Evolutionary conservation across 2,888 invertebrate genomes (phyloP).

Genomic region (Hybos culiciformis): DNA sequence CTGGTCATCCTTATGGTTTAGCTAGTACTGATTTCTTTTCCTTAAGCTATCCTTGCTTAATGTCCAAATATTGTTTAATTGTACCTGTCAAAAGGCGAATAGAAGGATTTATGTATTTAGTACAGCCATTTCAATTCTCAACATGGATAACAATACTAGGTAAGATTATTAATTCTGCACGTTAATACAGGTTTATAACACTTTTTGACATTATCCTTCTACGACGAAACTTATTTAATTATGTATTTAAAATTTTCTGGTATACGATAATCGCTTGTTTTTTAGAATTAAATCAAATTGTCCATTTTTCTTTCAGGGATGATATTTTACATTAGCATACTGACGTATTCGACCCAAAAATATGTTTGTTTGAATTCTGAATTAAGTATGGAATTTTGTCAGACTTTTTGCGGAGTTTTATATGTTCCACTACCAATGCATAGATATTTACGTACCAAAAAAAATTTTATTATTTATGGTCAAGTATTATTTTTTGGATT

Average conservation of each 20-base stretch:
- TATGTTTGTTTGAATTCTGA: neutral
- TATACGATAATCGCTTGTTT: no score
- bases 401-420: slow-evolving; percentile 3
- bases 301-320: no score
- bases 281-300: no score
- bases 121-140: slow-evolving; percentile 2
- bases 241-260: no score
- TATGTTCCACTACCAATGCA: slow-evolving; percentile 5
- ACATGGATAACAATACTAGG: slow-evolving; percentile 2
- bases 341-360: neutral
- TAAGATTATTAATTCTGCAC: neutral
- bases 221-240: no score
- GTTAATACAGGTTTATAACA: no score
- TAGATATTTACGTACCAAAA: neutral
- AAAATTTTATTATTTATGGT: slow-evolving; percentile 2
- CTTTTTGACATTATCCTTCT: no score
- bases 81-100: slow-evolving; percentile 4
- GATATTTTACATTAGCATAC: no score
- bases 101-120: slow-evolving; percentile 4
- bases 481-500: slow-evolving; percentile 7
- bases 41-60: slow-evolving; percentile 3
- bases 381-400: slow-evolving; percentile 1
- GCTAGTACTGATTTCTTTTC: slow-evolving; percentile 1
- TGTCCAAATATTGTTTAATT: slow-evolving; percentile 4
- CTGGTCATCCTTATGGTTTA: slow-evolving; percentile 8